Conservation (phyloP, 2,797 vertebrate species). For the Eulemur rubriventer region DNA sequence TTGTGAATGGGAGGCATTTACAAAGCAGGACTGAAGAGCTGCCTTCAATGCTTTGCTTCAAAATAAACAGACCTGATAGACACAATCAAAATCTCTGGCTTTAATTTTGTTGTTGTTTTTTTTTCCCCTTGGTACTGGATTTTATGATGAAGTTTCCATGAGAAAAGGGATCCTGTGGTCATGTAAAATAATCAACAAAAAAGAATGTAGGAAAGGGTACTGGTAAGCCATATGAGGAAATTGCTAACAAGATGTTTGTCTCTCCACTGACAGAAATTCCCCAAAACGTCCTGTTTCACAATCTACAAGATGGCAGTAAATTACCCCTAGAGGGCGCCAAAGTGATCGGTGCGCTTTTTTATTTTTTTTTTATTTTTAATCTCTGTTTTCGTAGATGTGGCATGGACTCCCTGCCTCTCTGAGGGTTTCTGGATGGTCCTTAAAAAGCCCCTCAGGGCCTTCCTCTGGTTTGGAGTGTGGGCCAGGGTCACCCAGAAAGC, state of each 20-base stretch:
- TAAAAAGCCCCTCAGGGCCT: conserved; percentile 36
- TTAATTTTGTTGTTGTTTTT: conserved; percentile 70
- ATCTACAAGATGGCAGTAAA: background rate
- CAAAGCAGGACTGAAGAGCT: conserved; percentile 5
- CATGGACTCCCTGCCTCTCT: background rate
- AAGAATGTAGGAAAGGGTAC: conserved; percentile 66
- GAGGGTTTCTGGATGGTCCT: conserved; percentile 56
- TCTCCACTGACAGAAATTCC: conserved; percentile 22
- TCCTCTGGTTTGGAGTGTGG: conserved; percentile 49
- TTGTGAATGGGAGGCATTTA: conserved; percentile 31
- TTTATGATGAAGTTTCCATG: conserved; percentile 79
- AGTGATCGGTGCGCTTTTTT: background rate
- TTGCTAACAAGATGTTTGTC: conserved; percentile 67
- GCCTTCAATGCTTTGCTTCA: conserved; percentile 55
- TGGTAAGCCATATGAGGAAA: conserved; percentile 72
- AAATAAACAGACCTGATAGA: conserved; percentile 72
- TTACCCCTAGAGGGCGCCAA: conserved; percentile 61
- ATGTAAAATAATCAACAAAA: conserved; percentile 76
- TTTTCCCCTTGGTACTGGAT: conserved; percentile 14
- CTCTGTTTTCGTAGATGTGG: background rate
- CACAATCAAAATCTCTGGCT: conserved; percentile 67
- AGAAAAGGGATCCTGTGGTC: conserved; percentile 75
- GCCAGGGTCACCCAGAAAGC: conserved; percentile 61
- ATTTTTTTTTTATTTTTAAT: background rate
- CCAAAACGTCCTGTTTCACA: background rate